These are phyloP conservation scores for Drosophila mulleri DNA, from an alignment of 2,888 invertebrate species.

Conservation along the genomic window DNA sequence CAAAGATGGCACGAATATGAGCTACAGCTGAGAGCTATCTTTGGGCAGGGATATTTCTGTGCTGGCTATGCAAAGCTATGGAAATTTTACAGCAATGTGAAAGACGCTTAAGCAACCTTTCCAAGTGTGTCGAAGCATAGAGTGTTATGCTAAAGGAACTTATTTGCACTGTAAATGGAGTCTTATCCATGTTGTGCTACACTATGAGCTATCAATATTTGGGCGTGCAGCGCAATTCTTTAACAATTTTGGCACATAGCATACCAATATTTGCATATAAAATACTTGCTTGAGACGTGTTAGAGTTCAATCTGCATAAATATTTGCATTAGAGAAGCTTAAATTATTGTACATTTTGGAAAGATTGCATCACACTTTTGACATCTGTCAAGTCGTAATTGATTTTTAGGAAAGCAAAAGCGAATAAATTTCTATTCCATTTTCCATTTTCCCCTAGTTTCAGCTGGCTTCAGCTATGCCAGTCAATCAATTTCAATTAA, in stretches of 20 bases:
- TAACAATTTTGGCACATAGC: background rate
- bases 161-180: background rate
- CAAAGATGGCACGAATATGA: constrained; percentile 55
- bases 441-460: no score
- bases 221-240: background rate
- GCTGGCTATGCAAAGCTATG: constrained; percentile 7
- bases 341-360: background rate
- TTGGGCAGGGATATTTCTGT: background rate
- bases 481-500: background rate
- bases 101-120: constrained; percentile 37
- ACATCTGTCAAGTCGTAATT: background rate
- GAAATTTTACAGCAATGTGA: constrained; percentile 23
- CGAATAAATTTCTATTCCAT: no score
- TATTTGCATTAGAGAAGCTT: background rate
- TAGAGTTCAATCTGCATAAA: background rate
- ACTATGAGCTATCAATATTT: background rate
- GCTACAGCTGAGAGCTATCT: constrained; percentile 23
- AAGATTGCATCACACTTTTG: background rate
- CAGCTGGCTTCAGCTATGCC: background rate
- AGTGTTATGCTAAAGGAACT: background rate
- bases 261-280: background rate
- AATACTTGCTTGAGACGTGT: background rate
- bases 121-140: constrained; percentile 28
- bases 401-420: no score
- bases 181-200: background rate